Evolutionary conservation across 2,888 invertebrate genomes (phyloP).

Genomic region (Zygothrica quintamaculata): DNA sequence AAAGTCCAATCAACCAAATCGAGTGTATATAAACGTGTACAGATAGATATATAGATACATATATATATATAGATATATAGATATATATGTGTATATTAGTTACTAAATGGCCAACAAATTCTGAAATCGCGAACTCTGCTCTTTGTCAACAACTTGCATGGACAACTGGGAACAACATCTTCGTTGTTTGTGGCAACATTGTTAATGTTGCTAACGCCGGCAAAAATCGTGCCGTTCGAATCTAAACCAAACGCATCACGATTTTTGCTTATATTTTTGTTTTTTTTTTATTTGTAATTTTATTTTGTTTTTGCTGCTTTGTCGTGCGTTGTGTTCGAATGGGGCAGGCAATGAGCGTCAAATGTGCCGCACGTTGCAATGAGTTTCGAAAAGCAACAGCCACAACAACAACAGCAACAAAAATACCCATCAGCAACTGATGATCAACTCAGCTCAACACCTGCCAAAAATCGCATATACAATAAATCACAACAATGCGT

Average conservation of each 20-base stretch:
- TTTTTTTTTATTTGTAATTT: constrained; percentile 15
- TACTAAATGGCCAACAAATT: constrained; percentile 57
- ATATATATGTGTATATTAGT: constrained; percentile 37
- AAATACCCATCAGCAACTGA: constrained; percentile 19
- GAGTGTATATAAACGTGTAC: constrained; percentile 9
- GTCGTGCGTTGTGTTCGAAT: constrained; percentile 63
- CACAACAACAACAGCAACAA: constrained; percentile 1
- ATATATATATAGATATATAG: no score
- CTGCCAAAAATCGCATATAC: constrained; percentile 61
- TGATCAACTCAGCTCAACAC: constrained; percentile 57
- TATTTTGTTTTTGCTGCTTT: constrained; percentile 45
- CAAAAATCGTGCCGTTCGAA: constrained; percentile 79
- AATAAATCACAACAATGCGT: constrained; percentile 59
- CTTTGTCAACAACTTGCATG: constrained; percentile 57
- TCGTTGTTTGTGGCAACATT: constrained; percentile 51
- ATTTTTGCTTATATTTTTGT: constrained; percentile 46
- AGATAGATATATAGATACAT: constrained; percentile 33
- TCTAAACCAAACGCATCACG: constrained; percentile 82
- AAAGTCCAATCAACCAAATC: constrained; percentile 1
- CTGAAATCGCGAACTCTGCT: constrained; percentile 55
- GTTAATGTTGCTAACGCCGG: constrained; percentile 62
- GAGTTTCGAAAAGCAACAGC: constrained; percentile 49
- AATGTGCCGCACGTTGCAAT: constrained; percentile 77
- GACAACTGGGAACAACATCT: constrained; percentile 27
- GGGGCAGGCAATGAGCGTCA: constrained; percentile 75